Base-by-base conservation (phyloP, 2,888 invertebrate species). In the Rotaria magnacalcarata region DNA sequence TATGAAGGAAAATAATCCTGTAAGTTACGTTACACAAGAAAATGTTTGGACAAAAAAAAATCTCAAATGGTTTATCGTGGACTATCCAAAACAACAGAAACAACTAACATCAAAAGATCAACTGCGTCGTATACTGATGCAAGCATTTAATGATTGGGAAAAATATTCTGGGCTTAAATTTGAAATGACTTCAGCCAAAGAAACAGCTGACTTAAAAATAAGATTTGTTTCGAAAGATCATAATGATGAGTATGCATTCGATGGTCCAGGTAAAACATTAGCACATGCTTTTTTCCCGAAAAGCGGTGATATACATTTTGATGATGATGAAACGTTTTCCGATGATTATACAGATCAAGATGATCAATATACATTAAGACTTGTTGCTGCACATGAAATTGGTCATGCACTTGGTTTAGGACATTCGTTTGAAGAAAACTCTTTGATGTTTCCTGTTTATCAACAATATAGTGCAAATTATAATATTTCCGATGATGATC, bases 311-410 rank as follows among this genome's bases (percentile, higher is more conserved):
- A 34, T 86, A 21, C 86, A 86, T 80, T 85, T 86, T 80, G 86
- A 86, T 86, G 86, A 84, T 74, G 86, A 86, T 74, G 86, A 86
- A 50, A 14, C 27, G 8, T 86, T 86, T 85, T 85, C 86, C 5
- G 85, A 84, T 52, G 47, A 41, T 21, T 84, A 86, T 34, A 41
- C 47, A 54, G 4, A 24, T 21, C 14, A 47, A 0, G 54, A 21
- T 24, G 67, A 67, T 5, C 54, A 84, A 41, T 84, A 54, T 84
- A 84, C 27, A 34, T 56, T 84, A 41, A 52, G 84, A 56, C 24
- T 84, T n/a, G 54, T 84, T 34, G 84, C 56, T 84, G 27, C 84
- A 54, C 84, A 84, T 54, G 84, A 84, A 84, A 84, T 84, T 16
- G 84, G 84, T 24, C 84, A 84, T 84, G 52, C 84, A 34, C 34